Percentiles rank a stretch among this genome's conserved stretches.
These are phyloP conservation scores for Hapalemur alaotrensis DNA, from an alignment of 2,797 vertebrate species.

Conservation along the genomic window DNA sequence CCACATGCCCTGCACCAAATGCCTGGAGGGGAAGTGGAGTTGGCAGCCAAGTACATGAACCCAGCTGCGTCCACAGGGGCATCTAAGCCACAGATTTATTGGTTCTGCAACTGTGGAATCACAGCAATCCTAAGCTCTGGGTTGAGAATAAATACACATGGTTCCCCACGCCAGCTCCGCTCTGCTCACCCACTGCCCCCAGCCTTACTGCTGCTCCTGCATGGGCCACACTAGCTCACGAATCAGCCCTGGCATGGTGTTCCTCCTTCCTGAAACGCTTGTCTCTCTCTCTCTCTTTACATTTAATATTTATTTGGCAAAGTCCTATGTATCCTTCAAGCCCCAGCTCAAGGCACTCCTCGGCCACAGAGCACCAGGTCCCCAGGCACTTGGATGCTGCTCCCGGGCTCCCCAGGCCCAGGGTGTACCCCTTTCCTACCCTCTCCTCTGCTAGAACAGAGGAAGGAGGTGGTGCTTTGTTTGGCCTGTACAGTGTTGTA, in stretches of 20 bases:
- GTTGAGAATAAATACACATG: neutral
- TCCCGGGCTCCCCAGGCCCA: neutral
- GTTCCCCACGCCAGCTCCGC: accelerated
- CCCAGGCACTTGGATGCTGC: accelerated
- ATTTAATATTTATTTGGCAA: neutral
- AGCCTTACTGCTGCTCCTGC: accelerated
- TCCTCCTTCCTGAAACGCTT: neutral
- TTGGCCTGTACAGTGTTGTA: neutral
- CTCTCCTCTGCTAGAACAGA: neutral
- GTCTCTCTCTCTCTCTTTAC: neutral
- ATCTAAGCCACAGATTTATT: neutral
- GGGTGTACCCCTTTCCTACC: neutral
- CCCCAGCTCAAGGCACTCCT: neutral
- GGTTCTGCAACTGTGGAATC: neutral
- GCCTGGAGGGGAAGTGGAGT: neutral
- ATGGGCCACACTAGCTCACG: no score
- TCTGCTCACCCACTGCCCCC: neutral
- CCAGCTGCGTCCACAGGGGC: neutral
- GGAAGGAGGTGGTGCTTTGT: neutral
- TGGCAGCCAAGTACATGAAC: neutral
- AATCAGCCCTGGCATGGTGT: no score
- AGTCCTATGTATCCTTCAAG: neutral
- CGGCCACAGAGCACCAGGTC: neutral
- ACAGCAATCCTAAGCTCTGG: neutral
- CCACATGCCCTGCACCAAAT: neutral